phyloP scores from a whole-genome alignment of 2,888 invertebrate species.

The Catotricha subobsoleta region DNA sequence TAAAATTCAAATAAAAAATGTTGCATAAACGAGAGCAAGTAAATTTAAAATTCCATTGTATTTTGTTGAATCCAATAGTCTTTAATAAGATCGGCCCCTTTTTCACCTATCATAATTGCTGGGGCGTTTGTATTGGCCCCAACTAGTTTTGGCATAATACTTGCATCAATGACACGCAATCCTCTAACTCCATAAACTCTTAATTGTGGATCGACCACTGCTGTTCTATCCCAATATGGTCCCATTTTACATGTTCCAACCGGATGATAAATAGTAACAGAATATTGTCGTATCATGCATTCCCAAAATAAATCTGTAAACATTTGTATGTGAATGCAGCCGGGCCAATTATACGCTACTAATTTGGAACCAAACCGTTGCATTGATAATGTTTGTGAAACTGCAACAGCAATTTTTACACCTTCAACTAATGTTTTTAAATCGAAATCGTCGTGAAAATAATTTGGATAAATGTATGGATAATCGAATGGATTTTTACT shows the following conservation, averaged over 20 bases:
- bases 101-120: conserved; percentile 73
- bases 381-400: conserved; percentile 65
- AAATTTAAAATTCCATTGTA: conserved; percentile 10
- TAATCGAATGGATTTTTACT: conserved; percentile 39
- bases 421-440: conserved; percentile 66
- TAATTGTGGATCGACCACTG: conserved; percentile 65
- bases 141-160: conserved; percentile 70
- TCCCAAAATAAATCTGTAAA: conserved; percentile 70
- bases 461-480: conserved; percentile 84
- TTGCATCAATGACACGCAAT: conserved; percentile 64
- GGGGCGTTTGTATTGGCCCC: conserved; percentile 79
- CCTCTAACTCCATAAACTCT: conserved; percentile 64
- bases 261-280: conserved; percentile 71
- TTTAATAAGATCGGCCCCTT: conserved; percentile 74
- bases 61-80: conserved; percentile 55
- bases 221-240: conserved; percentile 64
- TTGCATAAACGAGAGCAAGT: no score
- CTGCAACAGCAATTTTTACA: conserved; percentile 61
- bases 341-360: conserved; percentile 55
- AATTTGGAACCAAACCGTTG: conserved; percentile 52
- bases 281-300: conserved; percentile 69
- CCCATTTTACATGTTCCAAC: conserved; percentile 83
- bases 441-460: conserved; percentile 65
- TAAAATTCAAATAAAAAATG: no score
- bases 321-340: conserved; percentile 46